phyloP scores from a whole-genome alignment of 1,140 invertebrate genomes.

The Globodera ellingtonae region DNA sequence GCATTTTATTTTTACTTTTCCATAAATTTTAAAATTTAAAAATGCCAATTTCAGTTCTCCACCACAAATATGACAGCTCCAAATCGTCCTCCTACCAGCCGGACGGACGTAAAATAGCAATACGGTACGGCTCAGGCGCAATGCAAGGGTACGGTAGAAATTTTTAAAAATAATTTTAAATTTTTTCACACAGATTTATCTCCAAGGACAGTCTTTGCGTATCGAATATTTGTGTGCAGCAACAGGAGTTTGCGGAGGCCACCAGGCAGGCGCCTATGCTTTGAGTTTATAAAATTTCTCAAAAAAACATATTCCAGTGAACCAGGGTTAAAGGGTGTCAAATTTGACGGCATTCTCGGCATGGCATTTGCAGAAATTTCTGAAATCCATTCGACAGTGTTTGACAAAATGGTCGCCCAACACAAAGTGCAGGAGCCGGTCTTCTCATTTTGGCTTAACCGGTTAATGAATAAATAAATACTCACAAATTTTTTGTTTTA shows the following conservation, averaged over 20 bases:
- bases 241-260: conserved; percentile 96
- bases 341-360: conserved; percentile 96
- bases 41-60: conserved; percentile 74
- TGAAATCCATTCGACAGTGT: conserved; percentile 75
- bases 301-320: conserved; percentile 69
- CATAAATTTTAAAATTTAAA: conserved; percentile 5
- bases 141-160: conserved; percentile 79
- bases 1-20: conserved; percentile 64
- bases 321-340: conserved; percentile 83
- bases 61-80: conserved; percentile 89
- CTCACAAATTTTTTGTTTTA: not conserved
- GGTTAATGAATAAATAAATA: conserved; percentile 52
- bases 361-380: conserved; percentile 85
- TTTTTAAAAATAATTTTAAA: not conserved
- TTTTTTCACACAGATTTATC: not conserved
- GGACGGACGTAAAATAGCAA: conserved; percentile 89
- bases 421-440: conserved; percentile 77
- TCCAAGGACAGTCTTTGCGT: conserved; percentile 48
- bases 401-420: conserved; percentile 90
- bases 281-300: too few relatives aligned
- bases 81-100: conserved; percentile 80
- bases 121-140: conserved; percentile 92
- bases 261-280: conserved; percentile 68
- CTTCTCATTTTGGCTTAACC: conserved; percentile 92
- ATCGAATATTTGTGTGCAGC: conserved; percentile 56